Conservation (phyloP, 2,797 vertebrate genomes). For the Hafferia zeledoni region DNA sequence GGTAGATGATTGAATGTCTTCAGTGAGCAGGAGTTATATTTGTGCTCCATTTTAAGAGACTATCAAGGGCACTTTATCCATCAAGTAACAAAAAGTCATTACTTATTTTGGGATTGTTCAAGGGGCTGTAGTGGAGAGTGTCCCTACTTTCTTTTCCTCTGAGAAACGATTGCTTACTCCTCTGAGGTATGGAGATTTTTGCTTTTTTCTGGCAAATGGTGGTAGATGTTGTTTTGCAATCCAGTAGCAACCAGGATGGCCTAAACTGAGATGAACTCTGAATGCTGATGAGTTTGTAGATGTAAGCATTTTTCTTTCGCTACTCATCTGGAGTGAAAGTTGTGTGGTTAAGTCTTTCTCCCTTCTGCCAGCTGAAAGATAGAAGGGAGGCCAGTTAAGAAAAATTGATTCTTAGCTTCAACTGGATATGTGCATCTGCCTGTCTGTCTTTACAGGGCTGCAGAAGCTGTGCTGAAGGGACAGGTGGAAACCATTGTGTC, state of each 20-base stretch:
- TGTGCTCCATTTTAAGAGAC: neutral
- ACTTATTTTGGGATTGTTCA: neutral
- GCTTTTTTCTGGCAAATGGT: neutral
- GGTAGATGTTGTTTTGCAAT: neutral
- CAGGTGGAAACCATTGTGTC: slow-evolving; percentile 96
- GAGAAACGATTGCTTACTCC: neutral
- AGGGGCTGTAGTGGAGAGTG: neutral
- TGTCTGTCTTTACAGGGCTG: slow-evolving; percentile 86
- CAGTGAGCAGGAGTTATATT: neutral
- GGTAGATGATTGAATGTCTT: neutral
- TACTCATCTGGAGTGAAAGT: neutral
- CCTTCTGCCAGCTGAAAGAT: neutral
- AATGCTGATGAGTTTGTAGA: neutral
- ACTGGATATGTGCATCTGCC: neutral
- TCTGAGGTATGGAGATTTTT: neutral
- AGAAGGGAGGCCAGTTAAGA: neutral
- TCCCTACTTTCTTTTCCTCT: neutral
- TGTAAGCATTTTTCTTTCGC: neutral
- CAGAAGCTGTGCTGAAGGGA: slow-evolving; percentile 96
- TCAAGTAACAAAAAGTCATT: neutral
- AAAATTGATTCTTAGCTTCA: slow-evolving; percentile 5
- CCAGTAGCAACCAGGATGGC: neutral
- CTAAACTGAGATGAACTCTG: neutral
- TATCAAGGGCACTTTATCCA: neutral
- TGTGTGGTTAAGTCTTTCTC: neutral